Evolutionary conservation across 1,140 invertebrate species (phyloP), one percentile per base, ranked within the genome.

Genomic region (Drosophila mayri): DNA sequence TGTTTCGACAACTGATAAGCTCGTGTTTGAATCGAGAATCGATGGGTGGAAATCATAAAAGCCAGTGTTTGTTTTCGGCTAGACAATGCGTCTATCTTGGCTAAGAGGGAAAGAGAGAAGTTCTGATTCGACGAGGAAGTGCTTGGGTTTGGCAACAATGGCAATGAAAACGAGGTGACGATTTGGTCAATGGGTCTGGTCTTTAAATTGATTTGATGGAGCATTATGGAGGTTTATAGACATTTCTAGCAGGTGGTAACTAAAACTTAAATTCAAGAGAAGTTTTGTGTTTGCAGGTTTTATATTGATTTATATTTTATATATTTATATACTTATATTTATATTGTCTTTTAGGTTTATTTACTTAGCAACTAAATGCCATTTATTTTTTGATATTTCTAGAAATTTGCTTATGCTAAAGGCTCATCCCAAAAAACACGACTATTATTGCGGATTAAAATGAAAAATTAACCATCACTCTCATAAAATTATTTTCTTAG

Each of bases 151-250:
- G 54, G 6, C 28, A 49, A 55, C 28, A 41, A 46, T 18, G 20
- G 32, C 50, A 65, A 75, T 76, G 61, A 43, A 73, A 49, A 40
- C 32, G 59, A 79, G 63, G 46, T 87, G 83, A 73, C 49, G 84
- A 80, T 80, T 54, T 87, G 76, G 76, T 76, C 81, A 83, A 80
- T 66, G 63, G 64, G 38, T 44, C 43, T 79, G 12, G 50, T 22
- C 46, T 44, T 55, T 12, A 65, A 73, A 73, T 61, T 38, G 12
- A 46, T 49, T 46, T 38, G 76, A 76, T 79, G 49, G 18, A 37
- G 2, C 12, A 54, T 54, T 37, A 12, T 30, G 10, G 5, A n/a
- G 32, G 32, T 54, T 54, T 54, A 54, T 54, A 14, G 32, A 37
- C 14, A 22, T 54, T 38, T 0, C 52, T 60, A 61, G 62, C 57